These are phyloP conservation scores for Xyrauchen texanus DNA, from an alignment of 2,113 vertebrate species.

Conservation along the genomic window DNA sequence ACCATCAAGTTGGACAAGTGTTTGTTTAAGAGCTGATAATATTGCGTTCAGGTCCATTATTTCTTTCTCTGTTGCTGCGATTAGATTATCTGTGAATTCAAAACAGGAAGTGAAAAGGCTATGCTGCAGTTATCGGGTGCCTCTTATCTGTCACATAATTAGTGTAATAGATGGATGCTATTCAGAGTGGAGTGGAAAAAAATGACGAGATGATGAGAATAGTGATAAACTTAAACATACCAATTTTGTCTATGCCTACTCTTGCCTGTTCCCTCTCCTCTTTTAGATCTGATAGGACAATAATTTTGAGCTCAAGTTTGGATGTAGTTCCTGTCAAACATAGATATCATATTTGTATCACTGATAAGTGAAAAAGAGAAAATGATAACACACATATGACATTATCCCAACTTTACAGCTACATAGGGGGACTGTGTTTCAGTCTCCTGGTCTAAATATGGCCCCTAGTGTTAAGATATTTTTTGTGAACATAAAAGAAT, in stretches of 20 bases:
- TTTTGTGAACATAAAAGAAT: neutral
- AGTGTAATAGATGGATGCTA: neutral
- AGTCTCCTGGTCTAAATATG: too few species aligned
- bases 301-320: neutral
- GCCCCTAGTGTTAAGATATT: too few species aligned
- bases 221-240: neutral
- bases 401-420: too few species aligned
- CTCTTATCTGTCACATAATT: conserved; percentile 1
- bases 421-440: too few species aligned
- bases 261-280: neutral
- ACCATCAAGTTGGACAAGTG: neutral
- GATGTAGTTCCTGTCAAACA: neutral
- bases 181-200: too few species aligned
- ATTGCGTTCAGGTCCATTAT: neutral
- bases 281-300: neutral
- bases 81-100: neutral
- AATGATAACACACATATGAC: too few species aligned
- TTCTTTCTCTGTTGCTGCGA: neutral
- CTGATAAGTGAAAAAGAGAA: neutral
- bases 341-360: neutral
- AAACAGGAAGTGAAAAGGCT: neutral
- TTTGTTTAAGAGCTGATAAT: neutral
- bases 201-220: neutral
- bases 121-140: neutral
- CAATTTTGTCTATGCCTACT: neutral